Conservation (phyloP, 2,797 vertebrate genomes). For the Serranus cabrilla region DNA sequence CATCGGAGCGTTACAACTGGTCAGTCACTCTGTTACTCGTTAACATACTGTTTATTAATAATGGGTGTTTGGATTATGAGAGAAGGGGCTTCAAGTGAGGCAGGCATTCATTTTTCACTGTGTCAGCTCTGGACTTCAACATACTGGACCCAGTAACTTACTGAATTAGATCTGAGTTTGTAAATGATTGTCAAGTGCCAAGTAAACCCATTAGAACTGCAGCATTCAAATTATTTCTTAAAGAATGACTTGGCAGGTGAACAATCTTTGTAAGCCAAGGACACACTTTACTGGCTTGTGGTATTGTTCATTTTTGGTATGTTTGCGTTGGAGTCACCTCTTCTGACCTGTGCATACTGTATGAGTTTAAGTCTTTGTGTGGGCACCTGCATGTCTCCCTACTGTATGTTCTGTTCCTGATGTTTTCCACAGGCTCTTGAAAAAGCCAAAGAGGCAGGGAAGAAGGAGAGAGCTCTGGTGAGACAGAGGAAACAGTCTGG, state of each 20-base stretch:
- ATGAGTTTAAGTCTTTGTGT: slow-evolving; percentile 2
- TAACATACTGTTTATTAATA: slow-evolving; percentile 1
- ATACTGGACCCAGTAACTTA: not conserved
- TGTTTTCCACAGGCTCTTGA: slow-evolving; percentile 90
- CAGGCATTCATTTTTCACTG: not conserved
- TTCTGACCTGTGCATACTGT: not conserved
- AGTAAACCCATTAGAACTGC: not conserved
- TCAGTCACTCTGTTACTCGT: slow-evolving; percentile 72
- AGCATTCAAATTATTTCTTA: not conserved
- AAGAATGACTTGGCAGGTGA: not conserved
- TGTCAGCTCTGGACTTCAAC: not conserved
- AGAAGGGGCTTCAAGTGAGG: not conserved
- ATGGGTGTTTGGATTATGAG: not conserved
- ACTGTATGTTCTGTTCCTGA: not conserved
- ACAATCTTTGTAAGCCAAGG: not conserved
- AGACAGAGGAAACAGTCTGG: slow-evolving; percentile 92
- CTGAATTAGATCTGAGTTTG: not conserved
- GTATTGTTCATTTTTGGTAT: not conserved
- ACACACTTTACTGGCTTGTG: not conserved
- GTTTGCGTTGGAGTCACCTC: too few relatives aligned
- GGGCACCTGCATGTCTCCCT: not conserved
- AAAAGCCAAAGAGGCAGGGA: slow-evolving; percentile 97
- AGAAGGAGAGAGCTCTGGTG: slow-evolving; percentile 92
- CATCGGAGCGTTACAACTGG: slow-evolving; percentile 91
- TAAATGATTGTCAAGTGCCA: not conserved